phyloP scores from a whole-genome alignment of 2,797 vertebrate species.

The Buceros bicornis region DNA sequence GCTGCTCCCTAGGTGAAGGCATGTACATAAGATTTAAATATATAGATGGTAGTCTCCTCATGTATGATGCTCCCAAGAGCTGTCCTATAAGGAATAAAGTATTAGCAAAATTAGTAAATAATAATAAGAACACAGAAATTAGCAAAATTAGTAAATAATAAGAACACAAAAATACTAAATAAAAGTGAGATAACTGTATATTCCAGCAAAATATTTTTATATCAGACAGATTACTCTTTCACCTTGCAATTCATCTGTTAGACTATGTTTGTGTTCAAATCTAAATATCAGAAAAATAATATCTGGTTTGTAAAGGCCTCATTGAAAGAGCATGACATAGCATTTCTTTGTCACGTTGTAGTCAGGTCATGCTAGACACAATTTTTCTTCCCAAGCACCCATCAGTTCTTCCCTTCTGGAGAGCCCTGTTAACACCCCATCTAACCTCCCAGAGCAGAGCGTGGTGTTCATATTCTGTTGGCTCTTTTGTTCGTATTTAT shows the following conservation, averaged over 20 bases:
- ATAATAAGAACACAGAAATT: not conserved
- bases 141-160: too few species aligned
- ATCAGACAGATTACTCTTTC: not conserved
- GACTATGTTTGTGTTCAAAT: not conserved
- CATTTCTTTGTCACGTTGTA: not conserved
- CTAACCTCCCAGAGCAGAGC: not conserved
- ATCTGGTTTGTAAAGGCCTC: not conserved
- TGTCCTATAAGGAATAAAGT: not conserved
- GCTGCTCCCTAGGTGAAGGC: not conserved
- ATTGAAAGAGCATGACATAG: not conserved
- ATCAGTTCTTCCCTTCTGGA: not conserved
- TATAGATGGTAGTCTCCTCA: not conserved
- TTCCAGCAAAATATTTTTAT: not conserved
- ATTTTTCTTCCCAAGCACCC: not conserved
- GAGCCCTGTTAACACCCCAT: not conserved
- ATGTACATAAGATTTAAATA: not conserved
- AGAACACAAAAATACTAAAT: not conserved
- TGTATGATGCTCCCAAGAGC: not conserved
- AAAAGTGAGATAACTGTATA: not conserved
- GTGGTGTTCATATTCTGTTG: not conserved
- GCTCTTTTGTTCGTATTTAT: not conserved
- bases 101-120: not conserved
- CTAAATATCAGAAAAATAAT: not conserved
- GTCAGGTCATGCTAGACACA: not conserved
- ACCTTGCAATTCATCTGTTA: not conserved